Conservation (phyloP, 2,113 vertebrate species). For the Nasalis larvatus region DNA sequence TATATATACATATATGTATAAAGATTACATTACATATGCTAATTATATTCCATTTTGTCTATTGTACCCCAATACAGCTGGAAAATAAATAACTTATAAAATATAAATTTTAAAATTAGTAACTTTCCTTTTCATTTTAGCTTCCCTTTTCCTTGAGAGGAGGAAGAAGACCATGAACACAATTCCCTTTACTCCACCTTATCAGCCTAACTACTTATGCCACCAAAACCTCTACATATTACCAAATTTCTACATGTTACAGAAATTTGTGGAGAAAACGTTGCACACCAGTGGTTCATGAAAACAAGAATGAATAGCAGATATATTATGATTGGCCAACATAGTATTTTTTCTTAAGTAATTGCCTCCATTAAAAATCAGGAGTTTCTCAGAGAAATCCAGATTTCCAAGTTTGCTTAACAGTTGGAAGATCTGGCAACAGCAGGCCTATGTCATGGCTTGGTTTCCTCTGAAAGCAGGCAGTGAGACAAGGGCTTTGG, state of each 20-base stretch:
- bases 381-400: not conserved
- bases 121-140: not conserved
- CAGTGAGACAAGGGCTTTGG: not conserved
- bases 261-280: not conserved
- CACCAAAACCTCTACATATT: not conserved
- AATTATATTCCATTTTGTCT: not conserved
- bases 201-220: not conserved
- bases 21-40: not conserved
- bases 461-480: not conserved
- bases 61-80: not conserved
- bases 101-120: not conserved
- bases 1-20: too few relatives aligned
- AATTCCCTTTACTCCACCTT: not conserved
- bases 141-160: not conserved
- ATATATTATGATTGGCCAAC: not conserved
- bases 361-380: not conserved
- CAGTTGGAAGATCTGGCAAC: not conserved
- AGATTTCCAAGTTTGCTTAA: not conserved
- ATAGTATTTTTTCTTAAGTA: not conserved
- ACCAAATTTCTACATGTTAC: not conserved
- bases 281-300: not conserved
- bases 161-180: not conserved
- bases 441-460: not conserved
- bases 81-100: not conserved
- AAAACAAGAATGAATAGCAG: not conserved